phyloP scores from a whole-genome alignment of 2,797 vertebrate species.

The Brotula barbata region DNA sequence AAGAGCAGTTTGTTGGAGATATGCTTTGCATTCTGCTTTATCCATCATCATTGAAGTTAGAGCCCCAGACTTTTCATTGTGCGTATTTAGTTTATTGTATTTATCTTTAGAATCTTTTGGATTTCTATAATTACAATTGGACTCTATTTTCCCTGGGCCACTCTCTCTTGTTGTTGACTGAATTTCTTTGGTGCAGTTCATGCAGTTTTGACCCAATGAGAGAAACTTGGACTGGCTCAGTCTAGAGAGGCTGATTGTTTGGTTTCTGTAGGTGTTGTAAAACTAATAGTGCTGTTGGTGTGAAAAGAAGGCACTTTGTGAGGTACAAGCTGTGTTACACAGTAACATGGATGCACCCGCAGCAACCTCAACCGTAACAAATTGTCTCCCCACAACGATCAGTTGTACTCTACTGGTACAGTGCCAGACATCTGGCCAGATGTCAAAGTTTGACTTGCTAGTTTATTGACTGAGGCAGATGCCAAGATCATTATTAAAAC shows the following conservation, averaged over 20 bases:
- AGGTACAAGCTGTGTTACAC: slow-evolving; percentile 2
- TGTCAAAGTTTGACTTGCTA: slow-evolving; percentile 8
- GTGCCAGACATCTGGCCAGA: background rate
- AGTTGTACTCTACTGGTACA: background rate
- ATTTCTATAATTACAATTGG: slow-evolving; percentile 12
- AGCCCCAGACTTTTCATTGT: slow-evolving; percentile 29
- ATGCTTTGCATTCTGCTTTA: slow-evolving; percentile 16
- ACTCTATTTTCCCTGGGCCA: background rate
- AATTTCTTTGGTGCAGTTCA: slow-evolving; percentile 1
- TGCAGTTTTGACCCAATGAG: background rate
- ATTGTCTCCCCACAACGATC: background rate
- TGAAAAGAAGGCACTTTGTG: background rate
- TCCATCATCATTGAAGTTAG: slow-evolving; percentile 50
- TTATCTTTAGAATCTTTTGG: slow-evolving; percentile 7
- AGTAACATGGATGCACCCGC: background rate
- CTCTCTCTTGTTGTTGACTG: slow-evolving; percentile 5
- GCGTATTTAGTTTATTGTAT: no score
- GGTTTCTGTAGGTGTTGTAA: background rate
- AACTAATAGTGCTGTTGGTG: background rate
- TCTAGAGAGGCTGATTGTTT: background rate
- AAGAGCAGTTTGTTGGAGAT: slow-evolving; percentile 32
- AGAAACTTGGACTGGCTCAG: background rate
- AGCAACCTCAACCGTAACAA: background rate
- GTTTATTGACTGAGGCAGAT: background rate
- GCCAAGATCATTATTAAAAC: background rate